These are phyloP conservation scores for Platalea minor DNA, from an alignment of 2,797 vertebrate genomes.

Conservation along the genomic window DNA sequence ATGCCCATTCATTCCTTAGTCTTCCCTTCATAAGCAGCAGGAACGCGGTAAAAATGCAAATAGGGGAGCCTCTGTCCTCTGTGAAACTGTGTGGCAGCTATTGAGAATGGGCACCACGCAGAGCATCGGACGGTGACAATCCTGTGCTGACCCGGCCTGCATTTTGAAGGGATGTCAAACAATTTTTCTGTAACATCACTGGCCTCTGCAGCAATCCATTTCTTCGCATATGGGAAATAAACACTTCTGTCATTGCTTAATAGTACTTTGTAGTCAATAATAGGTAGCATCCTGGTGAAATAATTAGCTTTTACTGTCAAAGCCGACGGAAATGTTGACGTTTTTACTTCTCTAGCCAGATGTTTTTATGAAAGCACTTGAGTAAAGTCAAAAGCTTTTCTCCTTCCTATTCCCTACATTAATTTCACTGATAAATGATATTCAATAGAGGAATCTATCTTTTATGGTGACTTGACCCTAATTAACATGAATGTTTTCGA, in stretches of 20 bases:
- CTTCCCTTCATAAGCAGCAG: background rate
- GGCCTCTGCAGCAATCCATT: background rate
- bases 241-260: background rate
- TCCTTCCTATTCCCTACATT: background rate
- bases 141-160: background rate
- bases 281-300: background rate
- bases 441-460: background rate
- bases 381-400: background rate
- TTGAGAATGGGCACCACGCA: constrained; percentile 30
- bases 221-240: background rate
- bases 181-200: background rate
- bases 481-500: background rate
- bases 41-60: constrained; percentile 14
- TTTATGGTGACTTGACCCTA: background rate
- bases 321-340: background rate
- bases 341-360: background rate
- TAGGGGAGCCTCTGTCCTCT: constrained; percentile 43
- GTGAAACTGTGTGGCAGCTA: background rate
- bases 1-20: constrained; percentile 1
- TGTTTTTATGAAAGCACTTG: background rate
- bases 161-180: background rate
- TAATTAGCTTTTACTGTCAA: background rate
- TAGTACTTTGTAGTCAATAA: background rate
- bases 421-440: background rate
- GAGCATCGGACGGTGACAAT: background rate